phyloP scores from a whole-genome alignment of 2,113 vertebrate species.

The Engraulis encrasicolus region DNA sequence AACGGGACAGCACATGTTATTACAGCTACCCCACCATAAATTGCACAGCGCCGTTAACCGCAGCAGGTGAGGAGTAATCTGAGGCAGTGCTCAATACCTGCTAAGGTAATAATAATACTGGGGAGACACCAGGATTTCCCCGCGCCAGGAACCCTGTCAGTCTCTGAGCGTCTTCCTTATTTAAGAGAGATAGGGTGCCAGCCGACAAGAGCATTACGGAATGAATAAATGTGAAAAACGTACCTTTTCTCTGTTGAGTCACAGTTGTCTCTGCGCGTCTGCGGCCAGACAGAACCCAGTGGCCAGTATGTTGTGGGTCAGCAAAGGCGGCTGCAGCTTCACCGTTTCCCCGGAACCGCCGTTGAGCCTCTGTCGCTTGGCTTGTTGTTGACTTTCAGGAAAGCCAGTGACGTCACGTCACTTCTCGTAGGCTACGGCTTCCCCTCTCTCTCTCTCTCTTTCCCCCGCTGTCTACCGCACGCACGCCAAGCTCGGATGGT shows the following conservation, averaged over 20 bases:
- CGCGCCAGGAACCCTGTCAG: conserved; percentile 37
- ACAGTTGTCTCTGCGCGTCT: not conserved
- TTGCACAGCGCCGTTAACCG: not conserved
- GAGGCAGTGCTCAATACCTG: conserved; percentile 12
- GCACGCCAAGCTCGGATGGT: conserved; percentile 44
- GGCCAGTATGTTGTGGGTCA: conserved; percentile 3
- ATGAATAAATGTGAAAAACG: conserved; percentile 17
- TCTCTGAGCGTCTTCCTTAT: conserved; percentile 44
- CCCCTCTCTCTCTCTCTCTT: conserved; percentile 44
- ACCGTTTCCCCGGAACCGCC: conserved; percentile 45
- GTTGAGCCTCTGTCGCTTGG: conserved; percentile 59
- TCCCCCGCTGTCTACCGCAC: conserved; percentile 1
- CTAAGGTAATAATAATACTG: not conserved
- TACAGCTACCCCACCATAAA: not conserved
- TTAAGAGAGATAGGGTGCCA: conserved; percentile 33
- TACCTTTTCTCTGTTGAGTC: not conserved
- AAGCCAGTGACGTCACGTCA: conserved; percentile 80
- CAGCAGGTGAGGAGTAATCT: not conserved
- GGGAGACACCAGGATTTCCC: conserved; percentile 50
- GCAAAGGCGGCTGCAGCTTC: conserved; percentile 29
- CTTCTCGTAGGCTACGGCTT: conserved; percentile 53
- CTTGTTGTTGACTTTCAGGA: conserved; percentile 82
- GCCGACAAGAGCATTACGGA: conserved; percentile 11
- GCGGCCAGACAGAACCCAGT: not conserved
- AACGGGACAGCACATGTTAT: not conserved